Evolutionary conservation across 2,113 vertebrate genomes (phyloP).

Genomic region (Atlantisia rogersi): DNA sequence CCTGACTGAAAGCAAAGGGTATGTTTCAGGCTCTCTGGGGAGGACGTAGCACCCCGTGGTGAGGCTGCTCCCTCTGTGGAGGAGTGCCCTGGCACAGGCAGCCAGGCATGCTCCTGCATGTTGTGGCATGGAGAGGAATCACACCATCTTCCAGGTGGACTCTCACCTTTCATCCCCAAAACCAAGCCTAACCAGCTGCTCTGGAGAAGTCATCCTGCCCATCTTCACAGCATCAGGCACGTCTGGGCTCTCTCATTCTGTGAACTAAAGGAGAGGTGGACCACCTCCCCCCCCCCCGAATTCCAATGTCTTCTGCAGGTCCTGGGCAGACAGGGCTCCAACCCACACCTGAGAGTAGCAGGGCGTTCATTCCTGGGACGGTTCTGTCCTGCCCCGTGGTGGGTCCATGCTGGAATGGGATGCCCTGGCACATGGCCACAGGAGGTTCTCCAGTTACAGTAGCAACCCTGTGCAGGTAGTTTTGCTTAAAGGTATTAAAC

Average conservation of each 20-base stretch:
- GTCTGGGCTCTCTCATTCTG: not conserved
- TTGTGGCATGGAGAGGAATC: not conserved
- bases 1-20: not conserved
- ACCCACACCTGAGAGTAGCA: accelerated
- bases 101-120: accelerated
- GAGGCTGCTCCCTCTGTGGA: not conserved
- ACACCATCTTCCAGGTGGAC: not conserved
- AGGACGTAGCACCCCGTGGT: accelerated
- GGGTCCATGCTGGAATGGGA: not conserved
- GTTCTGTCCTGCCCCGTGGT: not conserved
- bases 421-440: not conserved
- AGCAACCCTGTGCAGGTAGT: not conserved
- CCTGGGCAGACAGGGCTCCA: not conserved
- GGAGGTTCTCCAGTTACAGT: not conserved
- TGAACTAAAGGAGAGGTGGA: not conserved
- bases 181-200: accelerated
- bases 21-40: not conserved
- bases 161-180: not conserved
- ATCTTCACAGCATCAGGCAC: accelerated
- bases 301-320: accelerated
- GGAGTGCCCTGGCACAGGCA: accelerated
- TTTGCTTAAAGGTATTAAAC: conserved; percentile 51
- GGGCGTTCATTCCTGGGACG: accelerated
- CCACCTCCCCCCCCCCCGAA: too few relatives aligned
- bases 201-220: not conserved